Base-by-base conservation (phyloP, 2,113 vertebrate genomes). In the Chiloscyllium plagiosum region DNA sequence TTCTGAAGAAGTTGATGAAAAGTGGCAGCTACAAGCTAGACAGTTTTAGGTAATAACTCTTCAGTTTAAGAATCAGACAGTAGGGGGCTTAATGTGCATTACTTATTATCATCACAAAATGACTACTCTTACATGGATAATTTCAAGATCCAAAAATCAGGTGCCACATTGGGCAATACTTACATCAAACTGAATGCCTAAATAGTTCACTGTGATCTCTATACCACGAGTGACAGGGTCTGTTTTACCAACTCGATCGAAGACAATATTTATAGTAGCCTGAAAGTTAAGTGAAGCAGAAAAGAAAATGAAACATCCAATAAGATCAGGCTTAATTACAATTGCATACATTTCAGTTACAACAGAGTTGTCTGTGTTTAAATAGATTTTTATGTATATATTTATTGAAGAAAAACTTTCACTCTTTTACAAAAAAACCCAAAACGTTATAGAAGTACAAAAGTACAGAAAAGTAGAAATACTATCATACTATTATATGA, bases 191-290 rank as follows among this genome's bases (percentile, higher is more conserved):
- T 99, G 99, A 96, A 99, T 99, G 96, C 99, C 99, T 96, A 99
- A 97, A 96, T 99, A 99, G 97, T 99, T 99, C 96, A 99, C 99
- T n/a, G 99, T 99, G 96, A 99, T 99, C 97, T 99, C 99, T 96
- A 99, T 99, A 90, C 99, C 99, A 97, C 99, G 98, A 20, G 99
- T 99, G 96, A 99, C 99, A 33, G 99, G 99, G 97, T 99, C 99
- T 0, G 99, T 99, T 97, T 99, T 99, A 66, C 99, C 99, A 96
- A 99, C 99, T 87, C 99, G 98, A 96, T 99, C 99, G 97, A 99
- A 99, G 69, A 99, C 99, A 37, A 99, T 99, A 97, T 99, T 99
- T 97, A 99, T 99, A 29, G 99, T 99, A 96, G 99, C 99, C 99
- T 99, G 93, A 26, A n/a, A 50, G 33, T 95, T 76, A 37, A 95